These are phyloP conservation scores for Manis javanica DNA, from an alignment of 2,797 vertebrate species.

Conservation along the genomic window DNA sequence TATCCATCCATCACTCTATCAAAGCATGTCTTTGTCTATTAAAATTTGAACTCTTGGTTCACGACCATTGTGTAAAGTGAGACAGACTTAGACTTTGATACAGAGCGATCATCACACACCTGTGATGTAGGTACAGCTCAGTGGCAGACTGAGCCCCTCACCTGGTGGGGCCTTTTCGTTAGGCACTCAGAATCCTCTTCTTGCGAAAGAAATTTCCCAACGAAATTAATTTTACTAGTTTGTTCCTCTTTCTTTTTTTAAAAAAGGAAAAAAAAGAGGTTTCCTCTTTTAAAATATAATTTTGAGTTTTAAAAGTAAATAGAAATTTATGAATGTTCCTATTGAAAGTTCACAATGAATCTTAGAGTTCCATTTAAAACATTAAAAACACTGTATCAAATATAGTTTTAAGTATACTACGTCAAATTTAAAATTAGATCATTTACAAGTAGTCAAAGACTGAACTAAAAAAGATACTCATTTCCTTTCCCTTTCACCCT, in stretches of 20 bases:
- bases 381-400: conserved; percentile 3
- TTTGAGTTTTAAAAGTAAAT: conserved; percentile 32
- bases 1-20: background rate
- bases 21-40: conserved; percentile 2
- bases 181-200: background rate
- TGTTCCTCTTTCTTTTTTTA: background rate
- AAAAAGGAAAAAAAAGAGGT: background rate
- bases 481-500: background rate
- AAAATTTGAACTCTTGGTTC: conserved; percentile 12
- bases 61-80: background rate
- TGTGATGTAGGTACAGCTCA: background rate
- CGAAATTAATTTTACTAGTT: background rate
- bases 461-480: background rate
- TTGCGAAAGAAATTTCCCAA: conserved; percentile 10
- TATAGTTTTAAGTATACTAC: conserved; percentile 8
- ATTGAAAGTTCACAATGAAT: conserved; percentile 27
- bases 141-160: background rate
- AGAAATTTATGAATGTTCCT: background rate
- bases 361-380: conserved; percentile 37
- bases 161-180: background rate
- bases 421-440: conserved; percentile 56
- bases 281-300: background rate
- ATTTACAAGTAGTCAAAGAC: background rate
- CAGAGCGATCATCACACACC: background rate
- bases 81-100: background rate